Evolutionary conservation across 1,140 invertebrate species (phyloP).

Genomic region (Agrypnia vestita): DNA sequence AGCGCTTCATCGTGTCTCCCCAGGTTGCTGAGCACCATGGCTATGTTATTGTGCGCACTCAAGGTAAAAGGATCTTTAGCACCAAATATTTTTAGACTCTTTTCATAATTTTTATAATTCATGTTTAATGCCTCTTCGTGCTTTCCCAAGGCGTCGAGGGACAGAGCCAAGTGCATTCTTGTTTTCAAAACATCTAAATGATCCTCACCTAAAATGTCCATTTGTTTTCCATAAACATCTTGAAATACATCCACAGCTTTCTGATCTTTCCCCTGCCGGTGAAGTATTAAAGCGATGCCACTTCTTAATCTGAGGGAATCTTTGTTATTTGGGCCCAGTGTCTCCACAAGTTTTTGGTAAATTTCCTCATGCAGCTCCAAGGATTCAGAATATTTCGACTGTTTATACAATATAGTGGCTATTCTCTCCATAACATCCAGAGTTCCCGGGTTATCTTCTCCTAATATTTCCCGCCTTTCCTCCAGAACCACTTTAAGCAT

Average conservation of each 20-base stretch:
- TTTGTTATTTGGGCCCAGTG: background rate
- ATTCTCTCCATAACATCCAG: background rate
- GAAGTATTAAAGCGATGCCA: background rate
- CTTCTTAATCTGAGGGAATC: background rate
- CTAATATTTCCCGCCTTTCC: background rate
- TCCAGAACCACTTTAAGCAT: constrained; percentile 1
- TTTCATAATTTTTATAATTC: background rate
- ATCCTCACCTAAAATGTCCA: background rate
- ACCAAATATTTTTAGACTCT: constrained; percentile 7
- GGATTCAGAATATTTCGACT: background rate
- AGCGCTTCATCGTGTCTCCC: background rate
- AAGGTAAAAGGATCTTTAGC: background rate
- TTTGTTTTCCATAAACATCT: constrained; percentile 5
- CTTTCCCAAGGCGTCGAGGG: background rate
- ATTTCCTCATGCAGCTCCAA: background rate
- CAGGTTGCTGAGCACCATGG: background rate
- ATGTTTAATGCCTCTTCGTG: background rate
- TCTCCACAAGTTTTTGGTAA: background rate
- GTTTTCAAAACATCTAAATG: background rate
- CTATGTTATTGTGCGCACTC: background rate
- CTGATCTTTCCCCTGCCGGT: background rate
- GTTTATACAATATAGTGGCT: background rate
- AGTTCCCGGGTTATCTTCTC: constrained; percentile 2
- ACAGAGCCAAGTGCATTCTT: background rate
- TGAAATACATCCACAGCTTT: background rate